phyloP scores from a whole-genome alignment of 2,797 vertebrate species.

The Petrocephalus sullivani region DNA sequence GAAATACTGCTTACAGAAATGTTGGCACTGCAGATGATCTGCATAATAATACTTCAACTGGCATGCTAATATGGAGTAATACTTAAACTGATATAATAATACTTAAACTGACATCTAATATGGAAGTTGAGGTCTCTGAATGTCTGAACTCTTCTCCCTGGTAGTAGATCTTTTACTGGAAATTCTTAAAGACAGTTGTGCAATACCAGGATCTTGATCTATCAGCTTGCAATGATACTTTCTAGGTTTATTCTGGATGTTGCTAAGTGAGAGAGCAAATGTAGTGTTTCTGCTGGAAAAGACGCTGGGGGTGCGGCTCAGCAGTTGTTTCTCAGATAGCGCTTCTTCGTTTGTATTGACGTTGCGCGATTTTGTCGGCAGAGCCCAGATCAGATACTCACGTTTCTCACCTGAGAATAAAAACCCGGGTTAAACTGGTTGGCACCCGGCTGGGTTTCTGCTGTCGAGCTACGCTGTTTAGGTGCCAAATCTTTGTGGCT shows the following conservation, averaged over 20 bases:
- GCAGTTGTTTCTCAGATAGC: slow-evolving; percentile 31
- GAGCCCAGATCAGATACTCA: neutral
- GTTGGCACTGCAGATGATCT: neutral
- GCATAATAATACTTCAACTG: neutral
- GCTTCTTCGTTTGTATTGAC: slow-evolving; percentile 38
- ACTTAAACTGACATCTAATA: neutral
- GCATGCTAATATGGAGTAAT: neutral
- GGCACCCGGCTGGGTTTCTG: neutral
- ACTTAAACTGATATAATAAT: neutral
- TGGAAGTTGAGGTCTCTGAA: neutral
- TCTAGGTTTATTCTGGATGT: neutral
- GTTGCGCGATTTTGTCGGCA: slow-evolving; percentile 22
- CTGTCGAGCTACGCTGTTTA: slow-evolving; percentile 29
- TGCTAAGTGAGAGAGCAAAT: neutral
- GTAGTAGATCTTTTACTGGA: neutral
- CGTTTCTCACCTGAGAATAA: neutral
- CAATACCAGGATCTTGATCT: neutral
- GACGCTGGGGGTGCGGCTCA: slow-evolving; percentile 41
- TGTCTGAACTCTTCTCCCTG: neutral
- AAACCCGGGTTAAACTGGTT: neutral
- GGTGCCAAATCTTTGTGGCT: slow-evolving; percentile 31
- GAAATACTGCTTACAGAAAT: neutral
- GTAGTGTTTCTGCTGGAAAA: neutral
- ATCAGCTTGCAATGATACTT: neutral
- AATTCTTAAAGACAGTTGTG: neutral